Evolutionary conservation across 2,797 vertebrate species (phyloP), one percentile per base, ranked within the genome.

Genomic region (Enteromius mattozi): DNA sequence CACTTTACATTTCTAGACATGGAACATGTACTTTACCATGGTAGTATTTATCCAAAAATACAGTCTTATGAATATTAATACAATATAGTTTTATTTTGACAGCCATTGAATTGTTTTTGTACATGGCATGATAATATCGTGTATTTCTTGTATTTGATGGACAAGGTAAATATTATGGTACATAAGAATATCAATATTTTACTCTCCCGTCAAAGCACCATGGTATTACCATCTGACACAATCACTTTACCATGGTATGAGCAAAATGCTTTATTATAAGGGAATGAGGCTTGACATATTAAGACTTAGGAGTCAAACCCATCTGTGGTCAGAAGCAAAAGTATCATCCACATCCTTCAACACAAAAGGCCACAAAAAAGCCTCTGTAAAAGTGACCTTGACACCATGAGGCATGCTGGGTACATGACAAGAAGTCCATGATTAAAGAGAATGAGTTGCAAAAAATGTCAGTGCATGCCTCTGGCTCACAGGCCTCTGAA

Each of bases 401-500:
- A 81, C 30, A 56, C 30, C 14, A 37, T 14, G 54, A 42, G 30
- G 13, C 33, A 71, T 42, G 16, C 19, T 45, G 66, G 47, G 49
- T 24, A 30, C 24, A 81, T 47, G 40, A 24, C 12, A 56, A 10
- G 27, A 27, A 71, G 19, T 21, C 17, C 24, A 59, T 30, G 35
- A 71, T 54, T 81, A 70, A 51, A 54, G 33, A 30, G 47, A 69
- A 51, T 13, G 30, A 56, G 47, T 24, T 30, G 35, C 19, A 80
- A 21, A 6, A 70, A 40, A 42, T 59, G 66, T 56, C 35, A 81
- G 30, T 56, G n/a, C 0, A 0, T 42, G 37, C 56, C 21, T 40
- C 51, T 77, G 54, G 35, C 35, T 42, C 2, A 2, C 35, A 6
- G 16, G 24, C n/a, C 19, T 59, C n/a, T 27, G 24, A 65, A 77